These are phyloP conservation scores for Drosophila mayaguana DNA, from an alignment of 2,888 invertebrate species.

Conservation along the genomic window DNA sequence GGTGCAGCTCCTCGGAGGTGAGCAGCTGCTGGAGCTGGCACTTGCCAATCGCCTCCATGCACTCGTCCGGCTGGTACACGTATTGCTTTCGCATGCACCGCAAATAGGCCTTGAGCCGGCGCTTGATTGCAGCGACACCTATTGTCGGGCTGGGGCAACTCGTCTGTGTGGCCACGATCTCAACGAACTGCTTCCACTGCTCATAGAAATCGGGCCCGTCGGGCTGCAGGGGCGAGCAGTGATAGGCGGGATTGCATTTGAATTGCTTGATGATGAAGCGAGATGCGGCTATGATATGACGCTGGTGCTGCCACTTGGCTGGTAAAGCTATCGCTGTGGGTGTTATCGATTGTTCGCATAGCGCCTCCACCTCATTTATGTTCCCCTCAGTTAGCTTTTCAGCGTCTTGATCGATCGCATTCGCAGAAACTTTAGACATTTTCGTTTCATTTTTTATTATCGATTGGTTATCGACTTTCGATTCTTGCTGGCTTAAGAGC, in stretches of 20 bases:
- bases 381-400: neutral
- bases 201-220: constrained; percentile 43
- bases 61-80: neutral
- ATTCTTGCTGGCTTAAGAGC: neutral
- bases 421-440: neutral
- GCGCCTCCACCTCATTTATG: too few relatives aligned
- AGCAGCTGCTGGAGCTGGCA: constrained; percentile 34
- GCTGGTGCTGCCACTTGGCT: constrained; percentile 28
- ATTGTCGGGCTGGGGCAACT: neutral
- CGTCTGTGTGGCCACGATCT: constrained; percentile 14
- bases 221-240: neutral
- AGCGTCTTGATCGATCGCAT: neutral
- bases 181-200: constrained; percentile 52
- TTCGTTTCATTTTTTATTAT: neutral
- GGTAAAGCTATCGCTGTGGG: neutral
- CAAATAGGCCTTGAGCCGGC: neutral
- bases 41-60: constrained; percentile 6
- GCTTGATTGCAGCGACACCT: neutral
- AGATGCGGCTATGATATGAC: constrained; percentile 45
- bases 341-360: neutral
- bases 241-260: constrained; percentile 52
- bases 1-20: constrained; percentile 16
- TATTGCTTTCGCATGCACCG: neutral
- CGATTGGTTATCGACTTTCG: neutral
- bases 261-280: constrained; percentile 40